Percentiles rank a stretch among this genome's conserved stretches.
phyloP scores from a whole-genome alignment of 92 coral and sea anemone species.

The Parazoanthus swiftii region DNA sequence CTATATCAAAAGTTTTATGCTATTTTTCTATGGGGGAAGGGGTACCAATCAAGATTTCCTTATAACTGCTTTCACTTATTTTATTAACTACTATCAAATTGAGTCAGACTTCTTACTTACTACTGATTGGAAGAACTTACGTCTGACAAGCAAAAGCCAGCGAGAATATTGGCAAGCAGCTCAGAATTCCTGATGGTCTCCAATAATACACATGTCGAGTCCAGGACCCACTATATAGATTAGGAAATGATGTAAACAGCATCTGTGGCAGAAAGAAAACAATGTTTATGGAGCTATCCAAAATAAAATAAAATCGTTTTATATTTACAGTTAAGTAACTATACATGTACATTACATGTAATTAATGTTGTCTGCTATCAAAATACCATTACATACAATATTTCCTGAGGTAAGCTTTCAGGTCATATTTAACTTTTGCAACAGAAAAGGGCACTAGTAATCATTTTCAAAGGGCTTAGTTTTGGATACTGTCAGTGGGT shows the following conservation, averaged over 20 bases:
- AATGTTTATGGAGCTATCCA: background rate
- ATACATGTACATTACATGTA: too few relatives aligned
- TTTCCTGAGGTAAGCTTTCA: background rate
- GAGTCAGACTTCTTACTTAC: background rate
- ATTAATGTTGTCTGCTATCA: too few relatives aligned
- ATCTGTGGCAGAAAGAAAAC: slow-evolving; percentile 54
- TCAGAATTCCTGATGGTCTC: slow-evolving; percentile 88
- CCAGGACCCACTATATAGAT: slow-evolving; percentile 79
- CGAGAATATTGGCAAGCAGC: slow-evolving; percentile 87
- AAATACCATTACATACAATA: background rate
- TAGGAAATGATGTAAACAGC: slow-evolving; percentile 76
- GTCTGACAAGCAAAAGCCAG: slow-evolving; percentile 92
- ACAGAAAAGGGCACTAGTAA: background rate
- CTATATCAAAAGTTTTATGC: too few relatives aligned
- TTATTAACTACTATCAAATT: too few relatives aligned
- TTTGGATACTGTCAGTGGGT: too few relatives aligned
- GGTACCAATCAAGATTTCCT: too few relatives aligned
- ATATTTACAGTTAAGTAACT: too few relatives aligned
- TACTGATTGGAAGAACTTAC: slow-evolving; percentile 56
- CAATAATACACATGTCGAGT: slow-evolving; percentile 64
- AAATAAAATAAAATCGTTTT: background rate
- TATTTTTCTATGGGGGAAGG: too few relatives aligned
- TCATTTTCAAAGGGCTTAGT: too few relatives aligned
- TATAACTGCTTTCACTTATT: too few relatives aligned
- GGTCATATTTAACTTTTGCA: too few relatives aligned